Base-by-base conservation (phyloP, 1,140 invertebrate genomes). In the Penaeus chinensis region DNA sequence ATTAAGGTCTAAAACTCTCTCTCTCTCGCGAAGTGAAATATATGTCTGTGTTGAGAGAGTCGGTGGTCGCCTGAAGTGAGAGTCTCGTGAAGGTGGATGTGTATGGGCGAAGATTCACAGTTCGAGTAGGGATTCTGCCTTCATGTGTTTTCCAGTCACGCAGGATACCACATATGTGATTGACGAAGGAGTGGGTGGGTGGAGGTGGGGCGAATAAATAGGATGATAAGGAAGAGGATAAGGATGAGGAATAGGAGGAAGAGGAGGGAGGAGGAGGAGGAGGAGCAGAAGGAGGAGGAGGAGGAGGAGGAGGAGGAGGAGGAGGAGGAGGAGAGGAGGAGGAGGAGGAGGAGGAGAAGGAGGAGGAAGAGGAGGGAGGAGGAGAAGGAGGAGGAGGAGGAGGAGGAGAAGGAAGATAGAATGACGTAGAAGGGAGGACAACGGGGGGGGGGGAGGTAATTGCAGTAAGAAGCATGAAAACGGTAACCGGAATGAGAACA, bases 361-460 rank as follows among this genome's bases (percentile, higher is more conserved):
- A 22, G 24, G 4, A 80, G 78, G 60, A 61, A 0, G 60, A 81
- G 42, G 2, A 37, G 11, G 78, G 76, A 77, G n/a, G 32, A 27
- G 5, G 20, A 27, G 69, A 3, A 74, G 37, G 37, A 74, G 37
- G 37, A 11, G 22, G 65, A 66, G 65, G 27, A 27, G 27, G 76
- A 78, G 76, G 42, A 37, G 42, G 76, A 78, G 76, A 78, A 42
- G 13, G 37, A 42, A 42, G 37, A 42, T 22, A 78, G 76, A 78
- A 42, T 27, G 76, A 78, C 4, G 42, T n/a, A 78, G 76, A 42
- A 42, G 42, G 76, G 42, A 42, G 42, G n/a, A 78, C n/a, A 18
- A 22, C 7, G 76, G 18, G 76, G 20, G 37, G 37, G 7, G 37
- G 13, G 37, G 13, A 42, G 37, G 42, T n/a, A 42, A 13, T 27